Evolutionary conservation across 2,888 invertebrate species (phyloP).

Genomic region (Augochlorella aurata): DNA sequence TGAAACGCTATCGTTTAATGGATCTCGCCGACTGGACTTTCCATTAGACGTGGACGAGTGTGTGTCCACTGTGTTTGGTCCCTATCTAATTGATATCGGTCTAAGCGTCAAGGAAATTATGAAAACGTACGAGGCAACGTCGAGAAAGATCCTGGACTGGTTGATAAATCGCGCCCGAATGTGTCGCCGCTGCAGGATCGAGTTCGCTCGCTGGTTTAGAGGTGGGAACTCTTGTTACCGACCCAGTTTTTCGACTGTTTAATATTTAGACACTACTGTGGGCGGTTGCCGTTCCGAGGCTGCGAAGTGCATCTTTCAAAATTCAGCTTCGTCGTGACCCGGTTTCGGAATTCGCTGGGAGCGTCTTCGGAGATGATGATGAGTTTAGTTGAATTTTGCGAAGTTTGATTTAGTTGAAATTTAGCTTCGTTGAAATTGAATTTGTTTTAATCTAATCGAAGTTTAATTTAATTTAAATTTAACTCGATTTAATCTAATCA

Average conservation of each 20-base stretch:
- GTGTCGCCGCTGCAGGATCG: not conserved
- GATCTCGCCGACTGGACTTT: slow-evolving; percentile 50
- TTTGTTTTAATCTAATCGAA: no score
- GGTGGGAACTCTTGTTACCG: not conserved
- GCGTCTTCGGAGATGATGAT: no score
- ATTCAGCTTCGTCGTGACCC: no score
- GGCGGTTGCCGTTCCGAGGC: not conserved
- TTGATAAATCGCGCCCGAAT: slow-evolving; percentile 25
- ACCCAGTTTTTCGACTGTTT: not conserved
- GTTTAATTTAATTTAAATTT: no score
- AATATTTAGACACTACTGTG: not conserved
- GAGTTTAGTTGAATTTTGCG: no score
- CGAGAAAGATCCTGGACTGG: not conserved
- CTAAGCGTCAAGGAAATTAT: slow-evolving; percentile 20
- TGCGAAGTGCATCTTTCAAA: not conserved
- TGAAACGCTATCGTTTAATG: slow-evolving; percentile 50
- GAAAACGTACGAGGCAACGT: slow-evolving; percentile 21
- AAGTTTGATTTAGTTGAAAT: no score
- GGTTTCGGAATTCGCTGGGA: no score
- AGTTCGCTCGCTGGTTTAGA: not conserved
- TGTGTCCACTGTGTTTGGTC: not conserved
- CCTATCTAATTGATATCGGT: slow-evolving; percentile 38
- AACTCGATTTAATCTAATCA: no score
- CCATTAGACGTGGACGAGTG: slow-evolving; percentile 32
- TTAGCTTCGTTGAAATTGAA: no score